Conservation (phyloP, 2,797 vertebrate species). For the Benthosema pterotum region DNA sequence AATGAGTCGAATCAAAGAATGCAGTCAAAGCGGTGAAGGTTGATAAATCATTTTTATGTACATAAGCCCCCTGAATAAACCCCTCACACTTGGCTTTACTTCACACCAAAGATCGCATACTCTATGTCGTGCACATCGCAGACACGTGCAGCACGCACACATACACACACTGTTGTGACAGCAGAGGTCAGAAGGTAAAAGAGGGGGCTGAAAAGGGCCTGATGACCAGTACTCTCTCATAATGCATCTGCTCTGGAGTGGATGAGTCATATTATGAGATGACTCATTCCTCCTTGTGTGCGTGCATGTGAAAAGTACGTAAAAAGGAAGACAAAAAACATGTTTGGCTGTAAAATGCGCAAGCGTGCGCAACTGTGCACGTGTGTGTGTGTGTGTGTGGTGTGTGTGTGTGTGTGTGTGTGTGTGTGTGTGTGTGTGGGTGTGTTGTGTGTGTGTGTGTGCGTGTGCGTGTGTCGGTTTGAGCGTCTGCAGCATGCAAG, state of each 20-base stretch:
- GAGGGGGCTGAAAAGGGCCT: conserved; percentile 24
- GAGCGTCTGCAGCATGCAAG: not conserved
- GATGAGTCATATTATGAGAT: conserved; percentile 61
- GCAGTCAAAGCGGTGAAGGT: too few species aligned
- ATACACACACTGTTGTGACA: not conserved
- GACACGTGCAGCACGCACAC: not conserved
- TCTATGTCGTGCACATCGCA: not conserved
- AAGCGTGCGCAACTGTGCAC: too few species aligned
- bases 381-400: not conserved
- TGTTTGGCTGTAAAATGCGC: too few species aligned
- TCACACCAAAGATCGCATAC: not conserved
- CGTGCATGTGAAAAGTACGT: not conserved
- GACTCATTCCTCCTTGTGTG: conserved; percentile 46
- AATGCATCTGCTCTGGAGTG: conserved; percentile 29
- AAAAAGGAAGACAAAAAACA: not conserved
- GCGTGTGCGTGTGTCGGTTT: not conserved
- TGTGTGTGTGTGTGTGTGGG: conserved; percentile 6
- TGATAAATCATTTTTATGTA: too few species aligned
- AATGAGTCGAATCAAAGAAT: too few species aligned
- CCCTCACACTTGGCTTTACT: too few species aligned
- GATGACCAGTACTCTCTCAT: conserved; percentile 42
- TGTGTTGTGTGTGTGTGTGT: not conserved
- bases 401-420: conserved; percentile 14
- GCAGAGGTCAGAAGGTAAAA: conserved; percentile 41
- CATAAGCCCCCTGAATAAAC: too few species aligned